Base-by-base conservation (phyloP, 2,113 vertebrate species). In the Saguinus midas region DNA sequence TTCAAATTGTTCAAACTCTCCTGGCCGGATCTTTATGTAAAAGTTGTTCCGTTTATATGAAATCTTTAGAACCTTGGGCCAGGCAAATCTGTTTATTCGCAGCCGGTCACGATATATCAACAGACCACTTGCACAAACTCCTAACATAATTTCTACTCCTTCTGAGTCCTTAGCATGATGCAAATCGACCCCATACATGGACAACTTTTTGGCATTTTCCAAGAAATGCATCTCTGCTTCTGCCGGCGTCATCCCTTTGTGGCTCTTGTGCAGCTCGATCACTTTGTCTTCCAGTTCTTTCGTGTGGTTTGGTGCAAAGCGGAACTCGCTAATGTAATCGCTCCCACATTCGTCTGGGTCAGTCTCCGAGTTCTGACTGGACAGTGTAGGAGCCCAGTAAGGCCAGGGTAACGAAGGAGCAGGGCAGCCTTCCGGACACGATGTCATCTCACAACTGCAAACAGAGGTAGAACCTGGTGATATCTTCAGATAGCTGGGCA, bases 381-480 rank as follows among this genome's bases (percentile, higher is more conserved):
- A 99, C 99, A 0, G 99, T 99, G 98, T 99, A 99, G 21, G 99
- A 99, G 88, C 99, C 99, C 98, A 99, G 98, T 70, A 99, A 98
- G 0, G 99, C 99, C 83, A 99, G 99, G 0, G 99, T 99, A 98
- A 99, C 99, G 0, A 99, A 99, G 0, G 99, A 99, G 98, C 99
- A 99, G 55, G 99, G 99, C 96, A 99, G 98, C 43, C 99, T 99
- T 1, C 99, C 99, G 0, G 99, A 99, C 45, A 99, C 99, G 0
- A 99, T 99, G 91, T 99, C 99, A 58, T 99, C 99, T 75, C 99
- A 98, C 95, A 99, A 98, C 97, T 99, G 99, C 94, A 99, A 98
- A 98, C 99, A 99, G 98, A 99, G 98, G 99, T 99, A 99, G 98
- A 99, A 99, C 99, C 99, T 99, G 98, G 99, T 99, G 97, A 99